phyloP scores from a whole-genome alignment of 92 coral and sea anemone genomes.

The Plumapathes pennacea region DNA sequence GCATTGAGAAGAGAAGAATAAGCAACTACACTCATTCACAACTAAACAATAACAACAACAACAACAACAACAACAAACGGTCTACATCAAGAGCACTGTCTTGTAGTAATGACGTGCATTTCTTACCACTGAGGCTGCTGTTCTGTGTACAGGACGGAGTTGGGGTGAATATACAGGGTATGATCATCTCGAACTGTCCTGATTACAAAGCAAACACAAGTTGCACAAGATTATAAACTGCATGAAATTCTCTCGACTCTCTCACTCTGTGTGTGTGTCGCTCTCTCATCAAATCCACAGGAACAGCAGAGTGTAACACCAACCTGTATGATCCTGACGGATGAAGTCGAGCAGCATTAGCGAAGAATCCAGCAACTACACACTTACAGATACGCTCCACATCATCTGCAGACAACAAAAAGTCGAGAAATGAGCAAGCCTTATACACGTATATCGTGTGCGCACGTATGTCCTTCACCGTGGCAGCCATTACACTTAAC shows the following conservation, averaged over 20 bases:
- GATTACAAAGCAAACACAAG: constrained; percentile 1
- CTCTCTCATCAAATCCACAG: not conserved
- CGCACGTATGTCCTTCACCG: too few species aligned
- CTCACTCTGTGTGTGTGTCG: not conserved
- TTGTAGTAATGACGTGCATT: too few species aligned
- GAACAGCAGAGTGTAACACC: not conserved
- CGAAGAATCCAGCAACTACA: constrained; percentile 87
- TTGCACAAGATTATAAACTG: too few species aligned
- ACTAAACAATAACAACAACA: too few species aligned
- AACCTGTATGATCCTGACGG: constrained; percentile 86
- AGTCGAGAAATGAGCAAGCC: too few species aligned
- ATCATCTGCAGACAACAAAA: constrained; percentile 53
- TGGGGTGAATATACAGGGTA: constrained; percentile 84
- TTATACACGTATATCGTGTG: too few species aligned
- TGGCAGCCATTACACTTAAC: too few species aligned
- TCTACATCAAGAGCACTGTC: too few species aligned
- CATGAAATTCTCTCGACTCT: not conserved
- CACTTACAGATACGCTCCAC: constrained; percentile 84
- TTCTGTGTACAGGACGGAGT: constrained; percentile 91
- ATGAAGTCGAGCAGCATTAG: constrained; percentile 92
- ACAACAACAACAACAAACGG: not conserved
- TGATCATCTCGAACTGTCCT: constrained; percentile 92
- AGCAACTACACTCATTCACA: too few species aligned
- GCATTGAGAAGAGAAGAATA: too few species aligned
- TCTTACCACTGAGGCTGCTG: constrained; percentile 90